phyloP scores from a whole-genome alignment of 2,113 vertebrate genomes.

The Dryoscopus gambensis region DNA sequence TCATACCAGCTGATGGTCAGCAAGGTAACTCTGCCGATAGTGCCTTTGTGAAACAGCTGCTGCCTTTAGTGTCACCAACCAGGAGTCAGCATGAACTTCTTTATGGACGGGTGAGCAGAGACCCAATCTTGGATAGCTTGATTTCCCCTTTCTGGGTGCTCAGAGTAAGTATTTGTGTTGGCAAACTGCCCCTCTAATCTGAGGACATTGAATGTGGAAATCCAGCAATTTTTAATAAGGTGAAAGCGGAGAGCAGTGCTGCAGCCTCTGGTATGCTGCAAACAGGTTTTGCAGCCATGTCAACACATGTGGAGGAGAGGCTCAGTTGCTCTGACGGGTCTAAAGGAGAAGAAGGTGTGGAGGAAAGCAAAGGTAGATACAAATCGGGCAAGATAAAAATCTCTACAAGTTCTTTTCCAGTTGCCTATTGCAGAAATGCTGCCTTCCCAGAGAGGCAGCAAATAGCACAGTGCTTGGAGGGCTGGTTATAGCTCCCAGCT shows the following conservation, averaged over 20 bases:
- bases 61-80: background rate
- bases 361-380: background rate
- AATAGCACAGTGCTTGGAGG: background rate
- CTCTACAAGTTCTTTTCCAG: background rate
- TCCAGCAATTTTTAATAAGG: slow-evolving; percentile 22
- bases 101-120: background rate
- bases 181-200: slow-evolving; percentile 1
- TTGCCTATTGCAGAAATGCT: background rate
- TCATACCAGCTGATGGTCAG: background rate
- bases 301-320: background rate
- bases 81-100: background rate
- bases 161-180: slow-evolving; percentile 8
- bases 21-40: background rate
- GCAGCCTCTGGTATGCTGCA: background rate
- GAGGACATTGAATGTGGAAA: background rate
- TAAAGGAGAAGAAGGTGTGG: slow-evolving; percentile 9
- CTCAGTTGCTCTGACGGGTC: rapidly evolving
- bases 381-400: background rate
- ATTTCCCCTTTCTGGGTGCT: background rate
- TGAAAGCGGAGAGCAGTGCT: background rate
- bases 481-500: slow-evolving; percentile 30
- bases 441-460: background rate
- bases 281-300: slow-evolving; percentile 35
- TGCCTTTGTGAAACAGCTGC: background rate
- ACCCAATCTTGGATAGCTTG: background rate